Percentiles rank a stretch among this genome's conserved stretches.
Conservation (phyloP, 2,888 invertebrate species). For the Volucella inanis region DNA sequence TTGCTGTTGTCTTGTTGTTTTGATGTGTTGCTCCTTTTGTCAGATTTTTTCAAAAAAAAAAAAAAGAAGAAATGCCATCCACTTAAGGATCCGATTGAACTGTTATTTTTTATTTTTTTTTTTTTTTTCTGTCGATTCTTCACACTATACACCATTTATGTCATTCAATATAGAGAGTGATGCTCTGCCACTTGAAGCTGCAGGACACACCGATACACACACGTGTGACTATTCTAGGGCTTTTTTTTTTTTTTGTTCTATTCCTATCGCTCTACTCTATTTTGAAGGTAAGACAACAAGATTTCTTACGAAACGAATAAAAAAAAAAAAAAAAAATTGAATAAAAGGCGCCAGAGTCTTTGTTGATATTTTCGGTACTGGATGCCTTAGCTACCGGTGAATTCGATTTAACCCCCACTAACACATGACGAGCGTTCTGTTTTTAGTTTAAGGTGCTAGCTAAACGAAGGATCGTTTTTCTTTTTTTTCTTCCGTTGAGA, state of each 20-base stretch:
- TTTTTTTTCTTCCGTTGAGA: conserved; percentile 12
- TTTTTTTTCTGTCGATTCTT: conserved; percentile 33
- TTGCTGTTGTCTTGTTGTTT: conserved; percentile 5
- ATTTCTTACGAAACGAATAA: conserved; percentile 24
- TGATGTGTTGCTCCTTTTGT: neutral
- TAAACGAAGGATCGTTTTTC: neutral
- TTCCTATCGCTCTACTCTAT: neutral
- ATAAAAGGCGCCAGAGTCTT: conserved; percentile 8
- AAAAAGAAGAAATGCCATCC: conserved; percentile 20
- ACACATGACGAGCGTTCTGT: neutral
- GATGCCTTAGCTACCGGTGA: conserved; percentile 42
- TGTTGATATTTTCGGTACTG: conserved; percentile 57
- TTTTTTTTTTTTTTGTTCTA: conserved; percentile 3
- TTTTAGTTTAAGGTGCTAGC: conserved; percentile 39
- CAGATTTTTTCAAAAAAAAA: neutral
- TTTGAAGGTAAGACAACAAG: conserved; percentile 57
- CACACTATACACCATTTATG: conserved; percentile 64
- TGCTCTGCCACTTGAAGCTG: conserved; percentile 35
- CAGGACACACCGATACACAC: conserved; percentile 29
- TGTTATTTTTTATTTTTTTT: conserved; percentile 13
- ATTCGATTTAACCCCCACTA: conserved; percentile 52
- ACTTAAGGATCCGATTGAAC: conserved; percentile 41
- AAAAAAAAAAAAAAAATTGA: neutral
- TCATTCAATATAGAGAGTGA: conserved; percentile 61
- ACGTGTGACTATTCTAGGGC: conserved; percentile 1